Evolutionary conservation across 1,140 invertebrate species (phyloP), one percentile per base, ranked within the genome.

Genomic region (Brachionus angularis): DNA sequence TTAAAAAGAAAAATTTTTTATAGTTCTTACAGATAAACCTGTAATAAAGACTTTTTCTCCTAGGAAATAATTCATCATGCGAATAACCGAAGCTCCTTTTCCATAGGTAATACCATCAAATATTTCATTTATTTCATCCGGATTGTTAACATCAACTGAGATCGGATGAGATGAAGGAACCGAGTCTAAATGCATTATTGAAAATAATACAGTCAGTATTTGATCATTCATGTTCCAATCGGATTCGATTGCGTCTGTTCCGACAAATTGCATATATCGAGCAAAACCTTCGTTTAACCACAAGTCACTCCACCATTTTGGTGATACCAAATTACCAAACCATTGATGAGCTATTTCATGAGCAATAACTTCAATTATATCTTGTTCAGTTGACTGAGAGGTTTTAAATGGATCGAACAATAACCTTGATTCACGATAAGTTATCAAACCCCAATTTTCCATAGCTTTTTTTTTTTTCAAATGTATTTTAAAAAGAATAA

Each of bases 41-140:
- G 73, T 50, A 58, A 76, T 73, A 34, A 80, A 77, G 4, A 72
- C 72, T 7, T 75, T 71, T 27, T 76, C 34, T 25, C 75, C 75
- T 0, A 80, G 58, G 46, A 76, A 70, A 21, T 52, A 67, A 36
- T 47, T 31, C 16, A 47, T 67, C 52, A 72, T 72, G 7, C 47
- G 31, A 29, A 73, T 53, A 25, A 73, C 23, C 10, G 44, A 25
- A 31, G 81, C 76, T 88, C 91, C 90, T 85, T 97, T 96, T 61
- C 86, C 87, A 77, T 96, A 96, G 0, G 91, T 91, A 74, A 96
- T 96, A 0, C 84, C 80, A 81, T 96, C 93, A 79, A 96, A 96
- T 67, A 94, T 88, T 71, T 90, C 88, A 0, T 89, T 91, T 42
- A 96, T 95, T 82, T 96, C 87, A 77, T 91, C 88, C 0, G 92